Conservation (phyloP, 2,797 vertebrate species). For the Geotrypetes seraphini region DNA sequence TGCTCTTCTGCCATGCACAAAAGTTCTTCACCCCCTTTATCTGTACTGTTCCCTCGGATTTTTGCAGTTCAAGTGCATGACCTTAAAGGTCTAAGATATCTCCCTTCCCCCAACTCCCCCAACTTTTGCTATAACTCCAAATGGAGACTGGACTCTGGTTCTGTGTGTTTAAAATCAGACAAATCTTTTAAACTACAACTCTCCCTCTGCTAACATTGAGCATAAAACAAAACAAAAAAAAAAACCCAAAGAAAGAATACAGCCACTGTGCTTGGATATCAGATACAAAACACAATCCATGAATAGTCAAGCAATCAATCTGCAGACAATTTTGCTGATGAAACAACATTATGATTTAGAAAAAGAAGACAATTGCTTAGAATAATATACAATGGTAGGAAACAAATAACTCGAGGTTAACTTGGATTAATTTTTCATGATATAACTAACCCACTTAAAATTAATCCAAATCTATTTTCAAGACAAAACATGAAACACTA, state of each 20-base stretch:
- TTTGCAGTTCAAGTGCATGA: no score
- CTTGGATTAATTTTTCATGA: slow-evolving; percentile 4
- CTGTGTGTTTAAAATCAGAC: slow-evolving; percentile 30
- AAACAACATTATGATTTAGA: slow-evolving; percentile 16
- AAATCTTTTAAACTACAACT: slow-evolving; percentile 38
- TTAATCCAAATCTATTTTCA: slow-evolving; percentile 8
- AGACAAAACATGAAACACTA: slow-evolving; percentile 3
- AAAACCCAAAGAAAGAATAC: no score
- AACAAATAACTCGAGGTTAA: slow-evolving; percentile 19
- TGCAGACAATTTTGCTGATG: slow-evolving; percentile 15
- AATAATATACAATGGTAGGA: slow-evolving; percentile 9
- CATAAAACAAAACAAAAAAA: slow-evolving; percentile 13
- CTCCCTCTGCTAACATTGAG: neutral
- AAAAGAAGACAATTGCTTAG: slow-evolving; percentile 4
- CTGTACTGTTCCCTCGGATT: no score
- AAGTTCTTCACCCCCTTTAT: no score
- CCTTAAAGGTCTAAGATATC: no score
- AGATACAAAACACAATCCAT: no score
- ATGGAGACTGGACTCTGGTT: slow-evolving; percentile 5
- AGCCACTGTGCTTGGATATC: no score
- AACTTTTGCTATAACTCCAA: slow-evolving; percentile 25
- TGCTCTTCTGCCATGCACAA: no score
- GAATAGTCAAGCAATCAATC: neutral
- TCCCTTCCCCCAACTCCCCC: no score
- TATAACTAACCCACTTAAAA: neutral